A percentile compares a stretch with the other conserved stretches of the same genome.
phyloP scores from a whole-genome alignment of 2,113 vertebrate species.

The Hyaena hyaena region DNA sequence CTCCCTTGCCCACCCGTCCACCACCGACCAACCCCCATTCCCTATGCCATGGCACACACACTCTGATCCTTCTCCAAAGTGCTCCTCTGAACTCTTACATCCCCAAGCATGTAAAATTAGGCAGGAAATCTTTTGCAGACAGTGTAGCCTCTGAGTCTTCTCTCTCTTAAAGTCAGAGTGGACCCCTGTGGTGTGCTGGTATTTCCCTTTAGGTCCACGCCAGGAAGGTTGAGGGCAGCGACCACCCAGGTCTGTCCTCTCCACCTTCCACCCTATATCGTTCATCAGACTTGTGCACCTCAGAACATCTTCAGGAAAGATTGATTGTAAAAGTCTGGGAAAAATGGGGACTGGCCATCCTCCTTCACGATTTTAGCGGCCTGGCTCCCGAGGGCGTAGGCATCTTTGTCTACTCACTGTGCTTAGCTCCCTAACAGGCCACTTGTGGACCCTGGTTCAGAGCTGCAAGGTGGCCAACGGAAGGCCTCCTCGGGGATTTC shows the following conservation, averaged over 20 bases:
- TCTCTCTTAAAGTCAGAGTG: background rate
- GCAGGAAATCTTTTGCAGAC: slow-evolving; percentile 30
- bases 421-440: background rate
- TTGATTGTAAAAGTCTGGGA: background rate
- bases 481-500: background rate
- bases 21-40: rapidly evolving
- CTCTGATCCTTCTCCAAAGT: background rate
- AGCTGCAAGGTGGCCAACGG: background rate
- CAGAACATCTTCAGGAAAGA: background rate
- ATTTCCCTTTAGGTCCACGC: background rate
- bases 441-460: background rate
- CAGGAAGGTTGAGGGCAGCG: background rate
- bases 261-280: background rate
- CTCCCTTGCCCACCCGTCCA: background rate
- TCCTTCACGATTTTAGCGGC: background rate
- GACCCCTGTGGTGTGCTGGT: background rate
- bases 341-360: background rate
- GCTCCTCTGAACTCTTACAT: background rate
- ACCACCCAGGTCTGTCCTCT: rapidly evolving
- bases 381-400: background rate
- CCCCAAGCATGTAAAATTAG: background rate
- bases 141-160: slow-evolving; percentile 8
- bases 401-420: background rate
- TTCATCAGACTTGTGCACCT: background rate
- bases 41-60: background rate